Base-by-base conservation (phyloP, 2,888 invertebrate species). In the Phengaris alcon region DNA sequence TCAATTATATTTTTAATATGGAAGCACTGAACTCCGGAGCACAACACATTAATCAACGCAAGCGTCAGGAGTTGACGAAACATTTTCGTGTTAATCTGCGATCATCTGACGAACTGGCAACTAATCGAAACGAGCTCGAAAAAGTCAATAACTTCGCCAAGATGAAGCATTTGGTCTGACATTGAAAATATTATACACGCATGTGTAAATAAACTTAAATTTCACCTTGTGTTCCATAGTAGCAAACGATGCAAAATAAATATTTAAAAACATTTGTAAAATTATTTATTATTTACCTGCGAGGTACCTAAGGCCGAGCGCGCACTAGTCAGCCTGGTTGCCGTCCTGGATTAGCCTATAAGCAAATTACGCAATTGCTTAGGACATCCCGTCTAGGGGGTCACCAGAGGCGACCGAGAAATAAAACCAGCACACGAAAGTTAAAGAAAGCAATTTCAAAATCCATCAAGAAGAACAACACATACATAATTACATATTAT, bases 1-100 rank as follows among this genome's bases (percentile, higher is more conserved):
- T 55, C 73, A 68, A 72, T 10, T 35, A 72, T 12, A 10, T 75
- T 68, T 64, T 68, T 35, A 68, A 48, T 9, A n/a, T 77, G 51
- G 2, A 48, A 52, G 48, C 54, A 72, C 52, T 35, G 69, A 15
- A n/a, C 69, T 12, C 64, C 35, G 48, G 48, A 8, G 48, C 10
- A 48, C 48, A 48, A n/a, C n/a, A 10, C 54, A 52, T 2, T 22
- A n/a, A 72, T 72, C 72, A 72, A 15, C 13, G 52, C 52, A 13
- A 72, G 22, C 54, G 72, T 72, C 12, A 22, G 15, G 15, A 35
- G 52, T 72, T 22, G 7, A 7, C 35, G 22, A 52, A 72, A 72
- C 52, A 72, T 72, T 35, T 54, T 48, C 15, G 35, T 44, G 64
- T 35, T 64, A 35, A 15, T 3, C 35, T 59, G 64, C 48, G 9